Evolutionary conservation across 2,888 invertebrate genomes (phyloP), one percentile per base, ranked within the genome.

Genomic region (Sphaerophoria rueppellii): DNA sequence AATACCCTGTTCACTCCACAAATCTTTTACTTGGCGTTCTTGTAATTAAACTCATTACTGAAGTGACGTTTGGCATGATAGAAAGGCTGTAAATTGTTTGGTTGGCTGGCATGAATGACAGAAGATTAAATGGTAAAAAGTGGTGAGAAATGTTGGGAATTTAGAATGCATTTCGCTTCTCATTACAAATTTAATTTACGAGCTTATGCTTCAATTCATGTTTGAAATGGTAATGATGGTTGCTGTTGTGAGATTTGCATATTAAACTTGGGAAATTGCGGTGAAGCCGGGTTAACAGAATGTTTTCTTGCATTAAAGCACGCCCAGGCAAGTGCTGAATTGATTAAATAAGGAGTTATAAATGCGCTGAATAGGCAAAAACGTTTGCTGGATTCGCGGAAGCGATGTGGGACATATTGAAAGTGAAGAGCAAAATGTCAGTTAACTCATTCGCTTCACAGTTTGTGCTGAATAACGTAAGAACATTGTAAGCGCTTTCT

Each of bases 101-200:
- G 14, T 4, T 43, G 4, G 12, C 43, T 58, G 50, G n/a, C 9
- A n/a, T 46, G 35, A 43, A 14, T 35, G 46, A 9, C 24, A 50
- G 67, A 14, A 11, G n/a, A 6, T n/a, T 43, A 43, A 4, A 9
- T 11, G 4, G 2, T 43, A 60, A 58, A 58, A 58, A 58, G 67
- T 35, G 52, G 37, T 37, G 11, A 35, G 55, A 57, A 67, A 57
- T 50, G 65, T 34, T 48, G 63, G 69, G 63, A 69, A 67, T 81
- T 82, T 74, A 82, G 52, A 82, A 82, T 78, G 86, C 77, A 82
- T 82, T 86, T 86, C 77, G 82, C 77, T 78, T 74, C 82, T 82
- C 86, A 86, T 86, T 86, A 86, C 77, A 74, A 86, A 86, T 86
- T 82, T 86, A 86, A 78, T 86, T 86, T 86, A 81, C 86, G 86